Evolutionary conservation across 2,797 vertebrate genomes (phyloP).

Genomic region (Epinephelus malabaricus): DNA sequence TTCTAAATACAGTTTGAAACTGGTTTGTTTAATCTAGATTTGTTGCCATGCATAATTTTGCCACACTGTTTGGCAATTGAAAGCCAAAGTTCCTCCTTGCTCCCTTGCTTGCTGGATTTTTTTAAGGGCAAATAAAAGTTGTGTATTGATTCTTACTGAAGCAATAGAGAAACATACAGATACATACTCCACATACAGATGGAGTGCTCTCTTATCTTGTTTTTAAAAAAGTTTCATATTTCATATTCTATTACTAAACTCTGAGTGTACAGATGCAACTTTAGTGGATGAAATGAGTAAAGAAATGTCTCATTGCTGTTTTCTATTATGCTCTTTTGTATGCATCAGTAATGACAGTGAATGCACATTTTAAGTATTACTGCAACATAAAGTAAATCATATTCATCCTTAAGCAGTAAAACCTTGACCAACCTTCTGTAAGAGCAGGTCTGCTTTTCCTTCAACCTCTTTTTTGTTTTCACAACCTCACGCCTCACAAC

Average conservation of each 20-base stretch:
- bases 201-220: not conserved
- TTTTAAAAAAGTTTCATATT: not conserved
- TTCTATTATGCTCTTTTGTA: not conserved
- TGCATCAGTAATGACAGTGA: not conserved
- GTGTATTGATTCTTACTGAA: not conserved
- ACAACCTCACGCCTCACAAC: not conserved
- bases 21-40: not conserved
- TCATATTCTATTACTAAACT: not conserved
- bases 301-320: not conserved
- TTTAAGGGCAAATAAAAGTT: not conserved
- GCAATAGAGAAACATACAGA: not conserved
- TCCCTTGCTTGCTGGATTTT: not conserved
- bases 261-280: not conserved
- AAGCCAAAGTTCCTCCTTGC: not conserved
- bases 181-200: too few relatives aligned
- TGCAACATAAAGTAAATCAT: not conserved
- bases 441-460: not conserved
- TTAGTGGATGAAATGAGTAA: not conserved
- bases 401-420: not conserved
- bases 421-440: not conserved
- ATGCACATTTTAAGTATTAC: not conserved
- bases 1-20: not conserved
- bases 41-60: slow-evolving; percentile 7
- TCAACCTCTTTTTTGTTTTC: not conserved
- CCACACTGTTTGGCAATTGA: not conserved